Evolutionary conservation across 2,113 vertebrate species (phyloP).

Genomic region (Tetrax tetrax): DNA sequence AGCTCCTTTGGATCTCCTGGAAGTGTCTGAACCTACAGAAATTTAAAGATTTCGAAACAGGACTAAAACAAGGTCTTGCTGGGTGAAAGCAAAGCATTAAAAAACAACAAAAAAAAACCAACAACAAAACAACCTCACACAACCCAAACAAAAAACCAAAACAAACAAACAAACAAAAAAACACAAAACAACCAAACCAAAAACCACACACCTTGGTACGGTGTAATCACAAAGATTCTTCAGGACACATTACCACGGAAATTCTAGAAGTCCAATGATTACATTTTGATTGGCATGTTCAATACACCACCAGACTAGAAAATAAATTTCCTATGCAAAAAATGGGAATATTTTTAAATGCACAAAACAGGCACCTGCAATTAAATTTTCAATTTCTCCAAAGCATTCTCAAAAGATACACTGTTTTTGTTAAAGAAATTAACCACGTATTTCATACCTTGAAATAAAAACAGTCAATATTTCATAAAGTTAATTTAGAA

Average conservation of each 20-base stretch:
- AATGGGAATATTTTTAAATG: background rate
- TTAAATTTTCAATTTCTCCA: background rate
- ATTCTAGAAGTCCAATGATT: background rate
- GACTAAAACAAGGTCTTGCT: background rate
- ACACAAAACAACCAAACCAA: too few species aligned
- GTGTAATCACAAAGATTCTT: background rate
- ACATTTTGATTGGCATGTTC: background rate
- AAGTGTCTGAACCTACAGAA: background rate
- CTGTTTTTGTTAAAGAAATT: background rate
- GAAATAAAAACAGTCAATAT: background rate
- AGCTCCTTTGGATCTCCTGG: background rate
- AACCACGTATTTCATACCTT: background rate
- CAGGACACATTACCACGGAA: background rate
- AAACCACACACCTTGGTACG: too few species aligned
- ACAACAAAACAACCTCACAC: background rate
- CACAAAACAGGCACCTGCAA: background rate
- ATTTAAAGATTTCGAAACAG: background rate
- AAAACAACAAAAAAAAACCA: rapidly evolving
- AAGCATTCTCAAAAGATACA: background rate
- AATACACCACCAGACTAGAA: background rate
- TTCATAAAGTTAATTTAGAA: background rate
- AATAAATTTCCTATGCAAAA: background rate
- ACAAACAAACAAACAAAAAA: background rate
- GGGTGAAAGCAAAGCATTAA: background rate
- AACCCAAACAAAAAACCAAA: background rate